phyloP scores from a whole-genome alignment of 2,888 invertebrate species.

The Sturmia bella region DNA sequence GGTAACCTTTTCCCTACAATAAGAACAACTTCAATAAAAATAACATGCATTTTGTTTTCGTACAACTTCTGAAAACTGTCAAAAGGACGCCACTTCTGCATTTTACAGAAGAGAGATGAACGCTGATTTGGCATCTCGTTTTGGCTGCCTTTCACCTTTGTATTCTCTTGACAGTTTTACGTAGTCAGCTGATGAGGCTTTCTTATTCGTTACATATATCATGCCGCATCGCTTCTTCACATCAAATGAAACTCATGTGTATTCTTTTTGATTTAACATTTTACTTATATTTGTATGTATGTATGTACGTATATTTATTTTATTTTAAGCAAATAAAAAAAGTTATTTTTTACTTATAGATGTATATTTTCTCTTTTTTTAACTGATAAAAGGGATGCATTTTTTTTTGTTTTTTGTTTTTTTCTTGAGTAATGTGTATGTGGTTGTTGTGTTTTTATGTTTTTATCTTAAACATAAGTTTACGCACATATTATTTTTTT shows the following conservation, averaged over 20 bases:
- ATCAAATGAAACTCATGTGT: conserved; percentile 50
- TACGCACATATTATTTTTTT: conserved; percentile 43
- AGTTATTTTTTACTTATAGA: conserved; percentile 25
- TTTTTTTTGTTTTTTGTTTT: too few relatives aligned
- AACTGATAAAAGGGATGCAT: conserved; percentile 63
- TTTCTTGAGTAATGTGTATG: conserved; percentile 46
- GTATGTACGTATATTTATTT: conserved; percentile 50
- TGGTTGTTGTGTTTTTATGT: conserved; percentile 23
- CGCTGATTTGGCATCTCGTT: too few relatives aligned
- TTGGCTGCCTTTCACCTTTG: too few relatives aligned
- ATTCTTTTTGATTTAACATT: conserved; percentile 67
- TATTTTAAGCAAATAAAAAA: conserved; percentile 70
- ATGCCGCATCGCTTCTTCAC: too few relatives aligned
- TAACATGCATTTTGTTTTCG: too few relatives aligned
- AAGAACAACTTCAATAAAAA: too few relatives aligned
- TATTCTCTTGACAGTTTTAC: too few relatives aligned
- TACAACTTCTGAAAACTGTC: too few relatives aligned
- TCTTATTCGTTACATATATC: too few relatives aligned
- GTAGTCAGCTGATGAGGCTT: too few relatives aligned
- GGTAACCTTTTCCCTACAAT: too few relatives aligned
- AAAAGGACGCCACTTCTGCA: neutral
- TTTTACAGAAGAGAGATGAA: neutral
- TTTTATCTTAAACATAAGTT: conserved; percentile 46
- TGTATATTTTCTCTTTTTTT: conserved; percentile 41
- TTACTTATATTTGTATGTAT: conserved; percentile 53